These are phyloP conservation scores for Atherix ibis DNA, from an alignment of 2,888 invertebrate species.

Conservation along the genomic window DNA sequence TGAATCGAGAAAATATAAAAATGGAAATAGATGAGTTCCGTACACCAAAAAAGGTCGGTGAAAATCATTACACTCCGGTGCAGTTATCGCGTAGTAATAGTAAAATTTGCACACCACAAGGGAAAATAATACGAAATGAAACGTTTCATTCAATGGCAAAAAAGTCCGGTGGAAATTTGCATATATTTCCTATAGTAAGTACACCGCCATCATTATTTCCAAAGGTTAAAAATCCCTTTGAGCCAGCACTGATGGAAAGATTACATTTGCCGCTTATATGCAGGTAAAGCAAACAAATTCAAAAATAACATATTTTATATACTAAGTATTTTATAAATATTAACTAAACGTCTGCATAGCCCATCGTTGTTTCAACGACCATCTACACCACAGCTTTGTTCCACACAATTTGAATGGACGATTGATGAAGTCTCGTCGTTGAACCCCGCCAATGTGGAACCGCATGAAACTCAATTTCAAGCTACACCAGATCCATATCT, in stretches of 20 bases:
- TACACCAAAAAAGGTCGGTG: neutral
- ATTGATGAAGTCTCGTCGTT: constrained; percentile 49
- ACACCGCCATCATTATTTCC: constrained; percentile 40
- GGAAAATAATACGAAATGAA: neutral
- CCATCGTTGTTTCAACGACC: constrained; percentile 29
- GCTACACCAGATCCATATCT: constrained; percentile 38
- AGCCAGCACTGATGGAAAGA: constrained; percentile 39
- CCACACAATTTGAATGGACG: constrained; percentile 46
- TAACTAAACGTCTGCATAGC: no score
- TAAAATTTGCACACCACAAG: neutral
- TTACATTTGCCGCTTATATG: constrained; percentile 46
- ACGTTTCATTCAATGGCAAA: neutral
- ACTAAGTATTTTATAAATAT: no score
- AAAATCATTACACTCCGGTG: neutral
- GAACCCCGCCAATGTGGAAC: constrained; percentile 43
- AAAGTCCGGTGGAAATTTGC: constrained; percentile 10
- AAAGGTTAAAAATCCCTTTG: constrained; percentile 46
- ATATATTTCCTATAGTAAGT: constrained; percentile 17
- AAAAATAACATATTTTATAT: no score
- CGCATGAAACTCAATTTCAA: constrained; percentile 38
- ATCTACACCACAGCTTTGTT: constrained; percentile 23
- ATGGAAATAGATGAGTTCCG: constrained; percentile 1
- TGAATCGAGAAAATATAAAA: neutral
- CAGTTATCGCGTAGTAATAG: neutral
- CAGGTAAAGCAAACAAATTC: constrained; percentile 35